Conservation (phyloP, 2,888 invertebrate species). For the Orchesella flavescens region DNA sequence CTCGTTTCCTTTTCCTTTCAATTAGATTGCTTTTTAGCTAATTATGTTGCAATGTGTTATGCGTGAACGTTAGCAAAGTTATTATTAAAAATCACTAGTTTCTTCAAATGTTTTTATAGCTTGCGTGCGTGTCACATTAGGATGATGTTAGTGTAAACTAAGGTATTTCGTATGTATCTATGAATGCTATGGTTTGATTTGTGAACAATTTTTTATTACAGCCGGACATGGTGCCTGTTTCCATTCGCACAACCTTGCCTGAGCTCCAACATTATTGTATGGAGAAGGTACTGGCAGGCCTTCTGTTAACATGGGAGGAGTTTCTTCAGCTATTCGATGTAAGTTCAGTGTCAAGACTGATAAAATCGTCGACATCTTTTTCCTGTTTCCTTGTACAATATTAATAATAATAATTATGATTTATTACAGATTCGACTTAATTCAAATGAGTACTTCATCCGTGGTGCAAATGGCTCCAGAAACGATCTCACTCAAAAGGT, state of each 20-base stretch:
- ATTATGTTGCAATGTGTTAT: no score
- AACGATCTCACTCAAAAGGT: conserved; percentile 43
- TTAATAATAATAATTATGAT: background rate
- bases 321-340: conserved; percentile 61
- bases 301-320: conserved; percentile 62
- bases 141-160: no score
- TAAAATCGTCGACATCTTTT: background rate
- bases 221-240: conserved; percentile 63
- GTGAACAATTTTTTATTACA: conserved; percentile 30
- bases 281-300: conserved; percentile 58
- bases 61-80: no score
- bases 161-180: no score
- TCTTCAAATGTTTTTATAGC: no score
- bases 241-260: conserved; percentile 52
- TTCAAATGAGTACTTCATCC: conserved; percentile 45
- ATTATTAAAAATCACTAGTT: no score
- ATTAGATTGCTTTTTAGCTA: no score
- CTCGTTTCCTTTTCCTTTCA: no score
- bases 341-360: conserved; percentile 14
- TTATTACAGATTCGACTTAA: conserved; percentile 40
- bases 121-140: no score
- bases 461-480: conserved; percentile 48
- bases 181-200: no score
- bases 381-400: background rate
- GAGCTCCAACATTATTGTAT: conserved; percentile 47